A percentile compares a stretch with the other conserved stretches of the same genome.
These are phyloP conservation scores for Anagrus nilaparvatae DNA, from an alignment of 1,140 invertebrate genomes.

Conservation along the genomic window DNA sequence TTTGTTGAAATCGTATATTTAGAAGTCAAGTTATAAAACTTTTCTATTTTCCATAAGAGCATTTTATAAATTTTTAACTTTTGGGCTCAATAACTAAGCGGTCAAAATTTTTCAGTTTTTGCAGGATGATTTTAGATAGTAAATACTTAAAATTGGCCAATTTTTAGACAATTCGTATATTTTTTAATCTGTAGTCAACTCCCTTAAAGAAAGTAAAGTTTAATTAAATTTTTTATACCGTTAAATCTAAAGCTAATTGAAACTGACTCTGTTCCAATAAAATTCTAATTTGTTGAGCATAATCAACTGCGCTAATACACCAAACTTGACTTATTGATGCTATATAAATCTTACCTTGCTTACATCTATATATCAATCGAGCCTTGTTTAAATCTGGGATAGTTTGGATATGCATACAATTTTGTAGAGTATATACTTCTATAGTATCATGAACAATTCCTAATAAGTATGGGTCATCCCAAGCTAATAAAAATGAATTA, in stretches of 20 bases:
- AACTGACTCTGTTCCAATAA: slow-evolving; percentile 84
- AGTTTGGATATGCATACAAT: slow-evolving; percentile 48
- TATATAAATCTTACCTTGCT: slow-evolving; percentile 70
- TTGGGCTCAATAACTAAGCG: too few species aligned
- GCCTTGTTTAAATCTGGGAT: slow-evolving; percentile 53
- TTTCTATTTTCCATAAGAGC: too few species aligned
- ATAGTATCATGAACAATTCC: slow-evolving; percentile 71
- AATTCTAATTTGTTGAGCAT: slow-evolving; percentile 69
- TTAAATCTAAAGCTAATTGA: slow-evolving; percentile 84
- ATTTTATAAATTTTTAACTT: too few species aligned
- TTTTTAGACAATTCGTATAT: too few species aligned
- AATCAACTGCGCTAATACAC: slow-evolving; percentile 68
- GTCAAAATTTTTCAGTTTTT: too few species aligned
- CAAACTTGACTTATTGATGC: slow-evolving; percentile 80
- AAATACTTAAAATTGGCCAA: too few species aligned
- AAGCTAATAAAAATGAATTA: slow-evolving; percentile 49
- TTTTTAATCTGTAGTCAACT: too few species aligned
- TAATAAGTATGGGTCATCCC: slow-evolving; percentile 85
- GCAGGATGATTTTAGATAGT: too few species aligned
- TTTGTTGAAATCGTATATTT: too few species aligned
- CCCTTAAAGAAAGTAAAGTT: background rate
- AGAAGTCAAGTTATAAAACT: too few species aligned
- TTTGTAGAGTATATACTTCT: slow-evolving; percentile 70
- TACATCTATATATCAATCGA: slow-evolving; percentile 60
- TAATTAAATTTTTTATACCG: too few species aligned